These are phyloP conservation scores for Desoria tigrina DNA, from an alignment of 2,888 invertebrate species.

Conservation along the genomic window DNA sequence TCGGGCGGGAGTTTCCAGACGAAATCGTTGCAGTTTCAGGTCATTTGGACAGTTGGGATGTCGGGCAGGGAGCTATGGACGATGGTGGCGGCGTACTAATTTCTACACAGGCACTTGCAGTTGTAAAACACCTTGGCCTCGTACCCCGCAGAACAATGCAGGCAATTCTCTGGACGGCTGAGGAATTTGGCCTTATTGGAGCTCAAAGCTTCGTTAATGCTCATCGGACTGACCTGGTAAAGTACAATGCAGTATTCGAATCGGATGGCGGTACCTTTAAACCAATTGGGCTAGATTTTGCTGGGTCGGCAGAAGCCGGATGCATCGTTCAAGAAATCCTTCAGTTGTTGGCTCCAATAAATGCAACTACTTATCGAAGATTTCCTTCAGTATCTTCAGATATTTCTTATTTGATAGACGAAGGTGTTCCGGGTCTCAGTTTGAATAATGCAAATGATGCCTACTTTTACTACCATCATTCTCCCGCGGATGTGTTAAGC, in stretches of 20 bases:
- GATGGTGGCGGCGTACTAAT: conserved; percentile 70
- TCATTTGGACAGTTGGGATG: conserved; percentile 65
- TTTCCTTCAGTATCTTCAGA: conserved; percentile 68
- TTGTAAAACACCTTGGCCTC: conserved; percentile 67
- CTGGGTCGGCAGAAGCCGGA: conserved; percentile 64
- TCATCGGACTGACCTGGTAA: conserved; percentile 55
- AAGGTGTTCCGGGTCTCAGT: conserved; percentile 71
- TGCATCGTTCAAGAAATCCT: conserved; percentile 71
- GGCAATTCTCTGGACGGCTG: conserved; percentile 77
- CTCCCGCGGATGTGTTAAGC: conserved; percentile 75
- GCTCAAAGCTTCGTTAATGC: conserved; percentile 58
- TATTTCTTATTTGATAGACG: conserved; percentile 64
- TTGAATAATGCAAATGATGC: conserved; percentile 68
- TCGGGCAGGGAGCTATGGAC: conserved; percentile 36
- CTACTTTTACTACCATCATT: conserved; percentile 71
- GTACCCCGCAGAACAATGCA: conserved; percentile 69
- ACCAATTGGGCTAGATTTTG: conserved; percentile 69
- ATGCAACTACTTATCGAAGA: conserved; percentile 61
- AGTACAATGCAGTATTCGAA: conserved; percentile 66
- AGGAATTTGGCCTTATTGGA: conserved; percentile 66
- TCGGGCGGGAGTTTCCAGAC: conserved; percentile 61
- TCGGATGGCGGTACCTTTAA: conserved; percentile 73
- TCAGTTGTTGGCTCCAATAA: conserved; percentile 67
- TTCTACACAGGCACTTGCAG: conserved; percentile 71
- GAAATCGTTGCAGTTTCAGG: conserved; percentile 74